Base-by-base conservation (phyloP, 2,797 vertebrate genomes). In the Brotula barbata region DNA sequence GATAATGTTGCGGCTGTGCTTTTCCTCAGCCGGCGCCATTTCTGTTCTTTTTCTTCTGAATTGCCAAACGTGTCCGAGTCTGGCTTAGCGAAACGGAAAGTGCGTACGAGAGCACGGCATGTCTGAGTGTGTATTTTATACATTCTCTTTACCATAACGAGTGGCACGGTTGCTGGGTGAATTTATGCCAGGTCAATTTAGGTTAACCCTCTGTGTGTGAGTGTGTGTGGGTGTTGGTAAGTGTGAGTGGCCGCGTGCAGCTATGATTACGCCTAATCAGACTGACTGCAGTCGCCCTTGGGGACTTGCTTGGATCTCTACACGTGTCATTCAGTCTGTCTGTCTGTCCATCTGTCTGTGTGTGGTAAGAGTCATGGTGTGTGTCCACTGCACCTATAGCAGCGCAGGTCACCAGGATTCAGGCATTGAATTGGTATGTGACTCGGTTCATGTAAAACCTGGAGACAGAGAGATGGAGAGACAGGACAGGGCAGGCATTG, bases 261-360 rank as follows among this genome's bases (percentile, higher is more conserved):
- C 69, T 46, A 58, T 77, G 43, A 74, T 57, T 64, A 33, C 37
- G 59, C 75, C 83, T 87, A 87, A 90, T 91, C 85, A 89, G 65
- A 77, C 76, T 78, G 84, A 85, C 89, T 88, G 68, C 81, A 80
- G 75, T 73, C 51, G 68, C 71, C 82, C 82, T 80, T 67, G 60
- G 78, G 82, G 82, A 76, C 68, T 64, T 72, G 61, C 67, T 58
- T 78, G 66, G 55, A 77, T 84, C 68, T 67, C 57, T 82, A 69
- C 71, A 71, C 36, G 55, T 87, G 81, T 82, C 83, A 85, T 83
- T 84, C 76, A 69, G 77, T 74, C 62, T 42, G 55, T 78, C 68
- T 45, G 23, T 60, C 58, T 55, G 73, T 82, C n/a, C n/a, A n/a
- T n/a, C 75, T 62, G 65, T 75, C 70, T 62, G 78, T 81, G 75